phyloP scores from a whole-genome alignment of 2,113 vertebrate species.

The Columba janthina region DNA sequence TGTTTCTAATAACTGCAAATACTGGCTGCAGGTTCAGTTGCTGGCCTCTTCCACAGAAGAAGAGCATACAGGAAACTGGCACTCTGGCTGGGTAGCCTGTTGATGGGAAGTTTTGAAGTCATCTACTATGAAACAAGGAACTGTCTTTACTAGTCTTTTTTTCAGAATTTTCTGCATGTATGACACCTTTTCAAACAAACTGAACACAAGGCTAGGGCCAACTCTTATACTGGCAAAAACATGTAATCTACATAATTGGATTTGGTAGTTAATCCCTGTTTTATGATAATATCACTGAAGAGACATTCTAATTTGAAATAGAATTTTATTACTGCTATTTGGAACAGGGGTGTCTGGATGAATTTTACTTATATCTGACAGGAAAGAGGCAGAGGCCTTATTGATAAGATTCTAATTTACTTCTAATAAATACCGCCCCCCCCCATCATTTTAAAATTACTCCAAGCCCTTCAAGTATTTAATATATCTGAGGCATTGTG shows the following conservation, averaged over 20 bases:
- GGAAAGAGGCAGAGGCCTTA: not conserved
- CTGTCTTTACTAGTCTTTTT: not conserved
- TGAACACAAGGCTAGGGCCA: not conserved
- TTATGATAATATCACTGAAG: not conserved
- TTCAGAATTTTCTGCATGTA: not conserved
- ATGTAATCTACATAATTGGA: not conserved
- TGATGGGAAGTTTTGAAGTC: not conserved
- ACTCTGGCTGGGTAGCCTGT: not conserved
- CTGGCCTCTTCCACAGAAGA: not conserved
- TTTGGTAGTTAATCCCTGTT: not conserved
- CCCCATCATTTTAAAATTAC: not conserved
- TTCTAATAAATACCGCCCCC: not conserved
- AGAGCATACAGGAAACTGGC: not conserved
- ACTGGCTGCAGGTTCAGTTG: not conserved
- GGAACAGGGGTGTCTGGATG: not conserved
- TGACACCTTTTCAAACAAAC: not conserved
- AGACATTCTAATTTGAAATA: not conserved
- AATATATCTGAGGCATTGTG: not conserved
- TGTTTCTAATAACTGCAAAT: conserved; percentile 11
- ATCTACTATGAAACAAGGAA: not conserved
- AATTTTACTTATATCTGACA: not conserved
- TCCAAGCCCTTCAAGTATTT: not conserved
- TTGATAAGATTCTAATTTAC: not conserved
- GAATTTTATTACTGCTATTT: not conserved
- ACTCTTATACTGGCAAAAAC: not conserved